These are phyloP conservation scores for Morone chrysops DNA, from an alignment of 2,113 vertebrate species.

Conservation along the genomic window DNA sequence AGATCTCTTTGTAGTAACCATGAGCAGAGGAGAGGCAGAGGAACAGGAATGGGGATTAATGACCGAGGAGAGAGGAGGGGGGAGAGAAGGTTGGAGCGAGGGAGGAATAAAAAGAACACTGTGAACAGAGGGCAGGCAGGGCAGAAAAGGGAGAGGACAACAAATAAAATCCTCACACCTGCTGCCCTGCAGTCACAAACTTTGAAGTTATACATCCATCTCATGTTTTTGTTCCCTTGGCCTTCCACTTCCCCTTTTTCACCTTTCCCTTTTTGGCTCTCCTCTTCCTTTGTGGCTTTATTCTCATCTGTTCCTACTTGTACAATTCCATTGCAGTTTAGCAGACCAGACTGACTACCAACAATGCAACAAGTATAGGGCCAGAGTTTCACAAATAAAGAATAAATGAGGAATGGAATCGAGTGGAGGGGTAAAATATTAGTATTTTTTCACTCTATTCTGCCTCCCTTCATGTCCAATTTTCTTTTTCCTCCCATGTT, in stretches of 20 bases:
- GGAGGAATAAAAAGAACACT: constrained; percentile 36
- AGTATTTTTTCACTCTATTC: background rate
- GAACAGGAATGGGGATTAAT: background rate
- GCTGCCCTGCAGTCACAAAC: constrained; percentile 28
- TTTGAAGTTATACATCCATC: constrained; percentile 49
- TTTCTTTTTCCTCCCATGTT: background rate
- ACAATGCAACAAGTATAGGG: background rate
- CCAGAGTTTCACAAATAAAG: background rate
- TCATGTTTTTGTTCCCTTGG: constrained; percentile 15
- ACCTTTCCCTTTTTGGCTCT: background rate
- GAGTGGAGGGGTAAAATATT: background rate
- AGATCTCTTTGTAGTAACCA: constrained; percentile 61
- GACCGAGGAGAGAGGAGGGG: constrained; percentile 9
- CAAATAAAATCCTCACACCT: constrained; percentile 43
- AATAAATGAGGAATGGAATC: background rate
- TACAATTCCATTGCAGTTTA: background rate
- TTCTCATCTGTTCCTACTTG: background rate
- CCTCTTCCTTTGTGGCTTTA: background rate
- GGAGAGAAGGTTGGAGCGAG: background rate
- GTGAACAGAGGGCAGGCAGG: constrained; percentile 23
- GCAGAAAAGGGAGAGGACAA: background rate
- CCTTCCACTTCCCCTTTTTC: background rate
- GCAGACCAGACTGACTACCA: background rate
- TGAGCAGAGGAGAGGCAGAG: constrained; percentile 29
- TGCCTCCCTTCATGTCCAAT: background rate